Percentiles rank a stretch among this genome's conserved stretches.
phyloP scores from a whole-genome alignment of 2,797 vertebrate species.

The Austrolebias charrua region DNA sequence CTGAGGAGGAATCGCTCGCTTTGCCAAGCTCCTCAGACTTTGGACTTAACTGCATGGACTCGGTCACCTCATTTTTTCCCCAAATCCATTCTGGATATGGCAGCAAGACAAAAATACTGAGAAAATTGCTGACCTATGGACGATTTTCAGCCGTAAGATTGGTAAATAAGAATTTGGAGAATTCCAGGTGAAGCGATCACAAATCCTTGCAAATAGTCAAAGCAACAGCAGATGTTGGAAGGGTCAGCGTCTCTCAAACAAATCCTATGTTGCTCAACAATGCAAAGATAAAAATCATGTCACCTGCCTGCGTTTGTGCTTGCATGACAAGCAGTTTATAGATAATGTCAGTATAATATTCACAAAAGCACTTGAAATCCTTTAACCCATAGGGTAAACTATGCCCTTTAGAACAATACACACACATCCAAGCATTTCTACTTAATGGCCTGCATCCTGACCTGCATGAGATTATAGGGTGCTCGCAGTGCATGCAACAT shows the following conservation, averaged over 20 bases:
- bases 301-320: constrained; percentile 27
- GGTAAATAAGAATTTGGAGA: constrained; percentile 30
- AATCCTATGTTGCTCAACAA: constrained; percentile 30
- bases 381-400: constrained; percentile 35
- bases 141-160: constrained; percentile 15
- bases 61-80: constrained; percentile 35
- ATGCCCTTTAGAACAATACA: constrained; percentile 42
- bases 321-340: neutral
- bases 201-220: constrained; percentile 53
- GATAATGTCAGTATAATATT: constrained; percentile 16
- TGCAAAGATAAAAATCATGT: constrained; percentile 36
- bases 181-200: constrained; percentile 47
- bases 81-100: constrained; percentile 54
- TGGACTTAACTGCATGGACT: constrained; percentile 50
- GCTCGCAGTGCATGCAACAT: constrained; percentile 41
- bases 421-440: constrained; percentile 39
- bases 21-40: constrained; percentile 70
- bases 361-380: constrained; percentile 20
- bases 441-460: constrained; percentile 37
- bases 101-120: constrained; percentile 56
- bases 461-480: constrained; percentile 48
- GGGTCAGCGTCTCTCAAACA: constrained; percentile 35
- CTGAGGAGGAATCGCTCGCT: constrained; percentile 78
- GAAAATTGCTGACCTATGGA: constrained; percentile 45
- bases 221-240: constrained; percentile 51